Evolutionary conservation across 2,797 vertebrate species (phyloP).

Genomic region (Mus caroli): DNA sequence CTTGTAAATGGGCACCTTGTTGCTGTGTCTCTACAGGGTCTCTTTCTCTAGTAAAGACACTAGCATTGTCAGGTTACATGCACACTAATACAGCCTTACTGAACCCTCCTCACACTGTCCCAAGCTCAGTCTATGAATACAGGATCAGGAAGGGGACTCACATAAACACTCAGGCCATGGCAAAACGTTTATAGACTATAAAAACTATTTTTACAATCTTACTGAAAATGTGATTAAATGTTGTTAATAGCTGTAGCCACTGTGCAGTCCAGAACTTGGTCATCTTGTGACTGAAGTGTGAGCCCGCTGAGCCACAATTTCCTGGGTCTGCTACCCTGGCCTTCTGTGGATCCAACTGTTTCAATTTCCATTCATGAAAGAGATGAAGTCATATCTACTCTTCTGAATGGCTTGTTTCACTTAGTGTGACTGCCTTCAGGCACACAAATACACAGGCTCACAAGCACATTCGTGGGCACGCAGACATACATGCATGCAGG

Average conservation of each 20-base stretch:
- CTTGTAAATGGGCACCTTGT: background rate
- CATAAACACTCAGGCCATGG: background rate
- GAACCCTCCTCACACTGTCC: background rate
- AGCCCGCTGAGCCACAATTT: background rate
- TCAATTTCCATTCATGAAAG: background rate
- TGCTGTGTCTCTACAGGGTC: background rate
- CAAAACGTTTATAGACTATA: slow-evolving; percentile 11
- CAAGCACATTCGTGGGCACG: background rate
- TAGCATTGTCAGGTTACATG: too few species aligned
- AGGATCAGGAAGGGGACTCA: background rate
- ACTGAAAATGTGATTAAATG: background rate
- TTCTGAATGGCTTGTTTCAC: background rate
- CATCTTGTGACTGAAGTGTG: background rate
- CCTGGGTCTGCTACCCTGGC: background rate
- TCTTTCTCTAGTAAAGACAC: background rate
- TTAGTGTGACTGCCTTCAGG: background rate
- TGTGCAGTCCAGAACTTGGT: background rate
- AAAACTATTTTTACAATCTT: slow-evolving; percentile 2
- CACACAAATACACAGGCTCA: background rate
- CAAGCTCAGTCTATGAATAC: background rate
- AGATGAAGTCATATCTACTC: background rate
- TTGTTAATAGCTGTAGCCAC: background rate
- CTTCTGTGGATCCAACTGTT: background rate
- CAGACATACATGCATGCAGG: background rate
- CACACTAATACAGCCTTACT: background rate